Conservation (phyloP, 2,888 invertebrate genomes). For the Tubulanus polymorphus region DNA sequence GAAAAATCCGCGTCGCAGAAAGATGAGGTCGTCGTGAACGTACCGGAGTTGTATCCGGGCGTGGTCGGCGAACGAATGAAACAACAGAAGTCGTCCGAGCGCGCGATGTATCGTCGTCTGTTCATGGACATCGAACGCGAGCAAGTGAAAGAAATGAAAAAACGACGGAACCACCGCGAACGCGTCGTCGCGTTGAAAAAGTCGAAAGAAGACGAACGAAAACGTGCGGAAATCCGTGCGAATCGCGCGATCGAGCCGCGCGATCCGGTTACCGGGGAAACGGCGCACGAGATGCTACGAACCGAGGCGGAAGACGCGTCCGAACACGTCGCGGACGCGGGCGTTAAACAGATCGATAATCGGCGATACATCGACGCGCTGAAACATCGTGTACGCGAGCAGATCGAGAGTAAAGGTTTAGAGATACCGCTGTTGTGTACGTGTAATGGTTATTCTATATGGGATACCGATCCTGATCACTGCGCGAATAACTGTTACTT, state of each 20-base stretch:
- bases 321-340: too few relatives aligned
- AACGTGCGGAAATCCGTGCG: slow-evolving; percentile 30
- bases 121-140: slow-evolving; percentile 51
- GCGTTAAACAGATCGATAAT: too few relatives aligned
- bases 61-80: slow-evolving; percentile 34
- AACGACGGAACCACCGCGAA: slow-evolving; percentile 35
- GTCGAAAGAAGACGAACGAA: slow-evolving; percentile 33
- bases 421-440: slow-evolving; percentile 45
- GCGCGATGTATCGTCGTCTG: slow-evolving; percentile 42
- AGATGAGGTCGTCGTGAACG: slow-evolving; percentile 11
- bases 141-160: slow-evolving; percentile 47
- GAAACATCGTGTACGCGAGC: slow-evolving; percentile 36
- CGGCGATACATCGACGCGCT: slow-evolving; percentile 47
- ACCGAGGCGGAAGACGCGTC: slow-evolving; percentile 33
- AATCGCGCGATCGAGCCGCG: slow-evolving; percentile 31
- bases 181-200: slow-evolving; percentile 36
- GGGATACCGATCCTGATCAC: slow-evolving; percentile 49
- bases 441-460: slow-evolving; percentile 42
- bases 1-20: too few relatives aligned
- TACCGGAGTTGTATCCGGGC: slow-evolving; percentile 36
- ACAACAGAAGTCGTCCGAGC: slow-evolving; percentile 32
- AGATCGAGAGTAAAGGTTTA: slow-evolving; percentile 31
- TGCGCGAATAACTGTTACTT: slow-evolving; percentile 53
- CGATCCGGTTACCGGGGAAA: slow-evolving; percentile 28
- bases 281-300: not conserved